These are phyloP conservation scores for Bellardia bayeri DNA, from an alignment of 2,888 invertebrate genomes.

Conservation along the genomic window DNA sequence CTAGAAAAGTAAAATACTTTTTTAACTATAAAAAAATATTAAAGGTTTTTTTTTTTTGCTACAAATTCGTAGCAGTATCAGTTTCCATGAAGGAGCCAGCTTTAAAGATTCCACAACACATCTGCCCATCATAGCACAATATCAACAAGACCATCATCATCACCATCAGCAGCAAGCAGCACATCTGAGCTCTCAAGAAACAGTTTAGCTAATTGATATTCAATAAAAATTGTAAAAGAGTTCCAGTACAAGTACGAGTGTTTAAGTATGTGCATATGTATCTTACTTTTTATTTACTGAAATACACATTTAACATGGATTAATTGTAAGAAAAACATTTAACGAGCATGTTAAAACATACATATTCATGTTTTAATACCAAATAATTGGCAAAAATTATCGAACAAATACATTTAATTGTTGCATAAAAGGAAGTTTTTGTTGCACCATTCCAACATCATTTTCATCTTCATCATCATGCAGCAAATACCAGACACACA, in stretches of 20 bases:
- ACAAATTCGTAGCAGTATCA: constrained; percentile 11
- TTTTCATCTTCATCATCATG: constrained; percentile 1
- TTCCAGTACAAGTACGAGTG: background rate
- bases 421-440: constrained; percentile 72
- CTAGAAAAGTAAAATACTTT: constrained; percentile 8
- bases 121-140: constrained; percentile 11
- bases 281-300: constrained; percentile 8
- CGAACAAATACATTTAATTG: constrained; percentile 73
- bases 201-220: constrained; percentile 55
- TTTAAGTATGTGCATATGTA: background rate
- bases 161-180: background rate
- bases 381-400: constrained; percentile 74
- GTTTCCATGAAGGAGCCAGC: constrained; percentile 26
- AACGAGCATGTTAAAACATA: constrained; percentile 72
- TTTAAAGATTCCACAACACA: constrained; percentile 19
- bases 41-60: no score
- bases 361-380: constrained; percentile 73
- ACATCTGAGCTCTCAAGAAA: constrained; percentile 5
- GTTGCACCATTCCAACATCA: constrained; percentile 43
- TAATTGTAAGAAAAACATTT: constrained; percentile 70
- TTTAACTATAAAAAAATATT: background rate
- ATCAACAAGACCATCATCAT: background rate
- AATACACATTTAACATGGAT: constrained; percentile 56
- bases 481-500: constrained; percentile 62
- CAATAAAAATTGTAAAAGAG: constrained; percentile 42